Conservation (phyloP, 1,140 invertebrate genomes). For the Hirudo medicinalis region DNA sequence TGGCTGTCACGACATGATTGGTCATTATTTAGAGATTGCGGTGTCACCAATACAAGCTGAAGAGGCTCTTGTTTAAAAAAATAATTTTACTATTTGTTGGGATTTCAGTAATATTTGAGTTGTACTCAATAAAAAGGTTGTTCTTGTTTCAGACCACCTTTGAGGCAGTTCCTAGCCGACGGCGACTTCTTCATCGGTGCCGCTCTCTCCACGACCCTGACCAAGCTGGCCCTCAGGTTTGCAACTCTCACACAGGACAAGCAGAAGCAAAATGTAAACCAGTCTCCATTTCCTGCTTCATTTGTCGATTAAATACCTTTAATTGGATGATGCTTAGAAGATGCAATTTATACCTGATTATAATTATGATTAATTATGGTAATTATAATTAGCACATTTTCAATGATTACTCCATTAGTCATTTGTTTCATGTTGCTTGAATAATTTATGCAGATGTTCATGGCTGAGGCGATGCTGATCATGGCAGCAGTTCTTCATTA, state of each 20-base stretch:
- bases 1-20: no score
- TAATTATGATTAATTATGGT: no score
- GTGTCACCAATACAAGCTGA: no score
- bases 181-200: slow-evolving; percentile 94
- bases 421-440: neutral
- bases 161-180: slow-evolving; percentile 75
- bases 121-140: no score
- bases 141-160: slow-evolving; percentile 50
- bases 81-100: no score
- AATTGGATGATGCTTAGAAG: neutral
- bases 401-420: no score
- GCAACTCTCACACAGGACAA: slow-evolving; percentile 37
- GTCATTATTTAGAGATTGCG: no score
- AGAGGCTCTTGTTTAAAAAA: no score
- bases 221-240: slow-evolving; percentile 73
- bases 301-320: neutral
- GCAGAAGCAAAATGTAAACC: slow-evolving; percentile 36
- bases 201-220: slow-evolving; percentile 71
- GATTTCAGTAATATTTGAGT: no score
- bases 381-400: neutral
- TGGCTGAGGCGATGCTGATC: slow-evolving; percentile 72
- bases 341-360: no score
- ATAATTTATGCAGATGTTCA: slow-evolving; percentile 45
- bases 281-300: neutral
- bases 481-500: slow-evolving; percentile 73